A percentile compares a stretch with the other conserved stretches of the same genome.
These are phyloP conservation scores for Cephalopachus bancanus DNA, from an alignment of 2,797 vertebrate species.

Conservation along the genomic window DNA sequence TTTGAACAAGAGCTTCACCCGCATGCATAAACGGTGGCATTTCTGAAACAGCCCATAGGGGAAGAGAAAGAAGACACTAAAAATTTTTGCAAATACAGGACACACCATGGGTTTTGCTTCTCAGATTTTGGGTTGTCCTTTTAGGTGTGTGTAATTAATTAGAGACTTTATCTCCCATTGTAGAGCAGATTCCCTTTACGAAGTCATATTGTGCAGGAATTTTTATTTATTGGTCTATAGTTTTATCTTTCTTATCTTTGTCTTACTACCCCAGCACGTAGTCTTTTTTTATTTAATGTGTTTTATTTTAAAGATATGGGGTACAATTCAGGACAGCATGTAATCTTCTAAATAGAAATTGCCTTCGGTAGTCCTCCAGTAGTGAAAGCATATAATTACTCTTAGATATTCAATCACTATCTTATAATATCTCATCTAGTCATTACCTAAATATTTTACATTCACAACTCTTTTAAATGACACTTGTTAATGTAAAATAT, in stretches of 20 bases:
- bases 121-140: background rate
- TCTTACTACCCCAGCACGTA: background rate
- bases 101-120: background rate
- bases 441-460: background rate
- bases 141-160: background rate
- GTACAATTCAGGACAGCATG: too few relatives aligned
- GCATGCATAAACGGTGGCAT: too few relatives aligned
- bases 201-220: background rate
- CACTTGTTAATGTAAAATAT: background rate
- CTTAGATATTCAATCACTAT: background rate
- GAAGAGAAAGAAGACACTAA: background rate
- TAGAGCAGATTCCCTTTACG: background rate
- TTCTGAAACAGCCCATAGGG: background rate
- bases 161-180: too few relatives aligned
- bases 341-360: background rate
- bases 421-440: background rate
- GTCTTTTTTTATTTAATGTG: background rate
- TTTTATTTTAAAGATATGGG: too few relatives aligned
- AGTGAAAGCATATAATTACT: background rate
- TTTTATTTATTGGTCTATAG: background rate
- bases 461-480: background rate
- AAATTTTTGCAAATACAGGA: background rate
- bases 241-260: background rate
- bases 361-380: too few relatives aligned
- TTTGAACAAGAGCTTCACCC: too few relatives aligned